Evolutionary conservation across 2,113 vertebrate species (phyloP).

Genomic region (Brienomyrus longianalis): DNA sequence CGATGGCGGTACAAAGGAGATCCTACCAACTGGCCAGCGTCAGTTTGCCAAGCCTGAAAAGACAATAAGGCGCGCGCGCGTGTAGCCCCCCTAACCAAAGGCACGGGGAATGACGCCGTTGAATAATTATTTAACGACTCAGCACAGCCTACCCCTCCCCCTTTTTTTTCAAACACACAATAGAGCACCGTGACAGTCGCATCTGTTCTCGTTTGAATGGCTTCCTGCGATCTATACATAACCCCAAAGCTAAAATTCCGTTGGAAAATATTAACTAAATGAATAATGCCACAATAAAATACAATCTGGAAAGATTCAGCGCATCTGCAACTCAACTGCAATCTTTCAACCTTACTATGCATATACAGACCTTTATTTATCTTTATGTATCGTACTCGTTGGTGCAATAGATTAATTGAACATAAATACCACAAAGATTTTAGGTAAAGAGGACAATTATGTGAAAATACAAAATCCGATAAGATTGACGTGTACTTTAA

Average conservation of each 20-base stretch:
- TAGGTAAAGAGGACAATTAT: not conserved
- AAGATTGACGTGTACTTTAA: not conserved
- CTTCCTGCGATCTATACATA: not conserved
- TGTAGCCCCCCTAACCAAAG: not conserved
- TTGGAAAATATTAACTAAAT: not conserved
- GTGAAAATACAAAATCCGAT: not conserved
- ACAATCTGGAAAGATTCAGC: not conserved
- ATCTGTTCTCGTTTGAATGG: slow-evolving; percentile 1
- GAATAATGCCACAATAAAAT: not conserved
- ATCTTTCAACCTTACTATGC: not conserved
- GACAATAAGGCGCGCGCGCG: not conserved
- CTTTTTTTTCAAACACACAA: not conserved
- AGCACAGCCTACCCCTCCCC: not conserved
- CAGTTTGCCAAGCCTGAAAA: not conserved
- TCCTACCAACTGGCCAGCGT: not conserved
- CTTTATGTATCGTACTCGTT: not conserved
- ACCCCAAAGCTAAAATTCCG: not conserved
- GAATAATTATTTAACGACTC: slow-evolving; percentile 18
- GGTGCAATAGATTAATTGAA: not conserved
- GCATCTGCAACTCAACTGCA: not conserved
- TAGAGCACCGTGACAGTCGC: not conserved
- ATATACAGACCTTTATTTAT: not conserved
- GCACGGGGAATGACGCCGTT: not conserved
- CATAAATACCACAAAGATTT: not conserved
- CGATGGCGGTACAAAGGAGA: not conserved